Evolutionary conservation across 2,113 vertebrate species (phyloP).

Genomic region (Fukomys damarensis): DNA sequence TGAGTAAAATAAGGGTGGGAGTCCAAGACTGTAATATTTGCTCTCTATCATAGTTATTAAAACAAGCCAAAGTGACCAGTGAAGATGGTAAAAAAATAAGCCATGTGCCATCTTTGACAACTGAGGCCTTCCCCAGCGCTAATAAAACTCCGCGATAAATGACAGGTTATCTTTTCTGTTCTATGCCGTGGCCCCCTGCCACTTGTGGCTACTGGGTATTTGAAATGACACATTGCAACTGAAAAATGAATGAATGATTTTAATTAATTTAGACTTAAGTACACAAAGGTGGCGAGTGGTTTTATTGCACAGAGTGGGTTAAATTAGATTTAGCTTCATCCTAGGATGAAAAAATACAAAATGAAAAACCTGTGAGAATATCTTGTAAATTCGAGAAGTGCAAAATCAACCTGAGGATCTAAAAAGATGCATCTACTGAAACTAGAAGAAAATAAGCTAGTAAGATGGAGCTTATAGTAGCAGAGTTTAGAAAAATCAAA

Average conservation of each 20-base stretch:
- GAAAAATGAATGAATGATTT: background rate
- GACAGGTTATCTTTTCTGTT: background rate
- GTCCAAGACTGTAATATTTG: background rate
- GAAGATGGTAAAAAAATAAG: background rate
- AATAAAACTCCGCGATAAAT: background rate
- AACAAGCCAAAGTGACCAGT: background rate
- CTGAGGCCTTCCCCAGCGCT: background rate
- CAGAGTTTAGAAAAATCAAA: background rate
- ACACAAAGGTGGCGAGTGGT: background rate
- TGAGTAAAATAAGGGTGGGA: background rate
- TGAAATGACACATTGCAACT: background rate
- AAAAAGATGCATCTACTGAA: background rate
- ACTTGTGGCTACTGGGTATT: background rate
- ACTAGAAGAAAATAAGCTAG: background rate
- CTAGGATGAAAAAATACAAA: background rate
- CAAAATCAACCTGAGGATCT: background rate
- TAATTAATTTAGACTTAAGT: background rate
- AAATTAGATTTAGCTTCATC: background rate
- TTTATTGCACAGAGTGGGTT: background rate
- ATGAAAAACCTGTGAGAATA: background rate
- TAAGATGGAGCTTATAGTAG: background rate
- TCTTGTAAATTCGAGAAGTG: background rate
- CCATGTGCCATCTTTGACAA: background rate
- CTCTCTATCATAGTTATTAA: background rate
- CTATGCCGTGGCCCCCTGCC: background rate